Percentiles rank a stretch among this genome's conserved stretches.
Evolutionary conservation across 2,888 invertebrate species (phyloP).

Genomic region (Scelioninae gen. 1): DNA sequence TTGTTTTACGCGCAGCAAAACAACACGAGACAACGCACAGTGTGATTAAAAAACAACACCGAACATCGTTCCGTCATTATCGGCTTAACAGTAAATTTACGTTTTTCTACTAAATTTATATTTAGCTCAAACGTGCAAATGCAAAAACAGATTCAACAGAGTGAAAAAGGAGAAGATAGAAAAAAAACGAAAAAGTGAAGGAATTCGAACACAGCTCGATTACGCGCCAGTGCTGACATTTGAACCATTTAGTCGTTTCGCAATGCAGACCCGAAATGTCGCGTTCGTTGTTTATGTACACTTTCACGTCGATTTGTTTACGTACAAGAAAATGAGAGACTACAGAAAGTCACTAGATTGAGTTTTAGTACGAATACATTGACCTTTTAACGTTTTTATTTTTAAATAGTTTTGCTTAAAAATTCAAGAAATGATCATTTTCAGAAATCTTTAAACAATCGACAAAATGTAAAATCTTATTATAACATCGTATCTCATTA

Average conservation of each 20-base stretch:
- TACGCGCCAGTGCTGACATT: slow-evolving; percentile 51
- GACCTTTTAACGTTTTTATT: too few relatives aligned
- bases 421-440: too few relatives aligned
- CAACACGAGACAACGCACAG: slow-evolving; percentile 14
- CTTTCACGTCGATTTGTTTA: slow-evolving; percentile 14
- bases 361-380: too few relatives aligned
- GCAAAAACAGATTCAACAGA: background rate
- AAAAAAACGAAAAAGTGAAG: slow-evolving; percentile 35
- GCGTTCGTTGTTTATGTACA: slow-evolving; percentile 23
- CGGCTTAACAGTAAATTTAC: slow-evolving; percentile 52
- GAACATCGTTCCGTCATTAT: slow-evolving; percentile 52
- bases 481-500: too few relatives aligned
- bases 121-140: slow-evolving; percentile 20
- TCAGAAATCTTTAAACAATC: too few relatives aligned
- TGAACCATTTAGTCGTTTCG: slow-evolving; percentile 49
- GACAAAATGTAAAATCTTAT: too few relatives aligned
- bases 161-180: background rate
- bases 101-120: slow-evolving; percentile 36
- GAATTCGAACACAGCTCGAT: slow-evolving; percentile 48
- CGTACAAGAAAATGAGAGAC: background rate
- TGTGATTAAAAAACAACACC: background rate
- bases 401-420: too few relatives aligned
- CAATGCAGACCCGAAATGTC: slow-evolving; percentile 55
- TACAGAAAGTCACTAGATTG: too few relatives aligned
- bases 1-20: slow-evolving; percentile 34